A percentile compares a stretch with the other conserved stretches of the same genome.
Evolutionary conservation across 2,113 vertebrate genomes (phyloP).

Genomic region (Semicossyphus pulcher): DNA sequence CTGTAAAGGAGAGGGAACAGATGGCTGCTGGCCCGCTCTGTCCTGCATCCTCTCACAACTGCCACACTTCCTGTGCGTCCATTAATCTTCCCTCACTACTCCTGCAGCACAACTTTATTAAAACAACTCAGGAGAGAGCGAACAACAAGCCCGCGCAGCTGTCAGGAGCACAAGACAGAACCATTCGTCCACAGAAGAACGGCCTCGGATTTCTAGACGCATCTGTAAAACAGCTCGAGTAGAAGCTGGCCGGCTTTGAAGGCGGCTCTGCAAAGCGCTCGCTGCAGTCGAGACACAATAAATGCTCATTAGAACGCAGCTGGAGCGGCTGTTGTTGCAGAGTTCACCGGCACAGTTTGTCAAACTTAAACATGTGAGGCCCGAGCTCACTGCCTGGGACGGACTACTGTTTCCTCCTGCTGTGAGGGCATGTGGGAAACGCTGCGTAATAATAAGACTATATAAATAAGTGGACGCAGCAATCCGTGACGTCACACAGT

Average conservation of each 20-base stretch:
- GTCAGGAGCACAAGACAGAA: constrained; percentile 92
- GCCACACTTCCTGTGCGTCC: constrained; percentile 93
- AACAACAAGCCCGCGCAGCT: constrained; percentile 89
- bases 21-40: constrained; percentile 93
- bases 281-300: constrained; percentile 77
- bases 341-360: constrained; percentile 75
- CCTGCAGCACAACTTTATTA: constrained; percentile 97
- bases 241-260: constrained; percentile 87
- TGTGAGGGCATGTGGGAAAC: constrained; percentile 61
- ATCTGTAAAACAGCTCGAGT: constrained; percentile 86
- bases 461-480: not conserved
- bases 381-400: constrained; percentile 77
- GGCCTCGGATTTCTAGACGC: constrained; percentile 87
- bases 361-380: constrained; percentile 78
- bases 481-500: not conserved
- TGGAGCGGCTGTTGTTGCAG: constrained; percentile 65
- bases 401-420: constrained; percentile 76
- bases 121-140: constrained; percentile 86
- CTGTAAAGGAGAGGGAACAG: constrained; percentile 95
- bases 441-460: constrained; percentile 44
- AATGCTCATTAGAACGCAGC: constrained; percentile 84
- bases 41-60: constrained; percentile 93
- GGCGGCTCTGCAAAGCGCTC: constrained; percentile 76
- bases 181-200: constrained; percentile 85
- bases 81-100: constrained; percentile 99